A percentile compares a stretch with the other conserved stretches of the same genome.
phyloP scores from a whole-genome alignment of 2,888 invertebrate species.

The Plemyria rubiginata region DNA sequence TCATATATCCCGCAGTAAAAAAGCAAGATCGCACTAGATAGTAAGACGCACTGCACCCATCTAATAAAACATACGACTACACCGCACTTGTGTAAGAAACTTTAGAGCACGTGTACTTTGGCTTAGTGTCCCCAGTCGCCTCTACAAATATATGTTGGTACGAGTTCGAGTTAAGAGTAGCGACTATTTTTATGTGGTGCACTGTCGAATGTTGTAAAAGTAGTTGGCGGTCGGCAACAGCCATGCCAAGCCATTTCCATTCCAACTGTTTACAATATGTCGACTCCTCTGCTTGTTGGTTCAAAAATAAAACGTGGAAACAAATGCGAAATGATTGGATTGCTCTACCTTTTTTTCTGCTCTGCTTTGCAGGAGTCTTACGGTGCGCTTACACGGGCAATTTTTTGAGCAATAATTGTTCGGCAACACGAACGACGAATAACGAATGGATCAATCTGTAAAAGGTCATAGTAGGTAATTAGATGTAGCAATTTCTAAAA shows the following conservation, averaged over 20 bases:
- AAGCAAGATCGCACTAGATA: not conserved
- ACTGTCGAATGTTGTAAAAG: slow-evolving; percentile 38
- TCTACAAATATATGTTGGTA: slow-evolving; percentile 26
- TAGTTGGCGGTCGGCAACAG: slow-evolving; percentile 26
- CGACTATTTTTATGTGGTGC: slow-evolving; percentile 23
- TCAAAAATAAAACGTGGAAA: not conserved
- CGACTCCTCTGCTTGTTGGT: not conserved
- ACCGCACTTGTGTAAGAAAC: slow-evolving; percentile 19
- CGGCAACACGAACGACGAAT: too few relatives aligned
- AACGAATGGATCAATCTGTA: too few relatives aligned
- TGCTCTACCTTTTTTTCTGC: not conserved
- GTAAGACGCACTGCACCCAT: not conserved
- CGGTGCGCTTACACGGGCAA: too few relatives aligned
- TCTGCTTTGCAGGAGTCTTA: too few relatives aligned
- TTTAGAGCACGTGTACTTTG: slow-evolving; percentile 22
- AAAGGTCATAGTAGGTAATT: too few relatives aligned
- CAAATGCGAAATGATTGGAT: not conserved
- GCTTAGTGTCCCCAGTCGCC: slow-evolving; percentile 29
- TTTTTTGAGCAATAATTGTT: too few relatives aligned
- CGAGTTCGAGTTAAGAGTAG: slow-evolving; percentile 7
- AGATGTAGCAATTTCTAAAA: too few relatives aligned
- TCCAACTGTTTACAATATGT: slow-evolving; percentile 37
- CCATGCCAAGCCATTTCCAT: slow-evolving; percentile 43
- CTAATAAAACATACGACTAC: slow-evolving; percentile 19
- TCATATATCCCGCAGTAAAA: slow-evolving; percentile 13